Evolutionary conservation across 1,140 invertebrate genomes (phyloP).

Genomic region (Acyrthosiphon pisum): DNA sequence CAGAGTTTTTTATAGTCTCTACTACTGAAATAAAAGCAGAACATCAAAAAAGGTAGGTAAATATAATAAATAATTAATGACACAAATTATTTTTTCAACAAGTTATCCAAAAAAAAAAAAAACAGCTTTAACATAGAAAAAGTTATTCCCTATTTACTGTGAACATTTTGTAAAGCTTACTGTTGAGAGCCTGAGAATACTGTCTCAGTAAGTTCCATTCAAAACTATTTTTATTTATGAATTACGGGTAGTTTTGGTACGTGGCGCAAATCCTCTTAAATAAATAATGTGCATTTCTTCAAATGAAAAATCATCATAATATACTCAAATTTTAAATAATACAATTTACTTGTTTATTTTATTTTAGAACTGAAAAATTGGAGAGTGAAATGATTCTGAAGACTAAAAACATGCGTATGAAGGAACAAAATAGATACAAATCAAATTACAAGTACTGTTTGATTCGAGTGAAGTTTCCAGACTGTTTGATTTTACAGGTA

Average conservation of each 20-base stretch:
- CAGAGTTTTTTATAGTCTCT: conserved; percentile 81
- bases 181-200: not conserved
- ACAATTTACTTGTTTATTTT: conserved; percentile 54
- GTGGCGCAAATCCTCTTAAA: not conserved
- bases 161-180: not conserved
- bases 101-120: not conserved
- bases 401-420: conserved; percentile 92
- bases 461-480: conserved; percentile 85
- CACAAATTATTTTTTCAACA: not conserved
- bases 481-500: conserved; percentile 83
- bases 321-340: not conserved
- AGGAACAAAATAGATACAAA: conserved; percentile 75
- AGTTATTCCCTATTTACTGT: not conserved
- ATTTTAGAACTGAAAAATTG: conserved; percentile 74
- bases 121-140: not conserved
- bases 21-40: conserved; percentile 85
- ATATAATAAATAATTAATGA: not conserved
- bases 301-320: not conserved
- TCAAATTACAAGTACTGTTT: conserved; percentile 84
- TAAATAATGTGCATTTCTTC: not conserved
- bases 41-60: conserved; percentile 73
- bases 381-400: conserved; percentile 82
- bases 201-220: not conserved
- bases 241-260: not conserved
- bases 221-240: not conserved